These are phyloP conservation scores for Drosophila lowei DNA, from an alignment of 1,140 invertebrate species.

Conservation along the genomic window DNA sequence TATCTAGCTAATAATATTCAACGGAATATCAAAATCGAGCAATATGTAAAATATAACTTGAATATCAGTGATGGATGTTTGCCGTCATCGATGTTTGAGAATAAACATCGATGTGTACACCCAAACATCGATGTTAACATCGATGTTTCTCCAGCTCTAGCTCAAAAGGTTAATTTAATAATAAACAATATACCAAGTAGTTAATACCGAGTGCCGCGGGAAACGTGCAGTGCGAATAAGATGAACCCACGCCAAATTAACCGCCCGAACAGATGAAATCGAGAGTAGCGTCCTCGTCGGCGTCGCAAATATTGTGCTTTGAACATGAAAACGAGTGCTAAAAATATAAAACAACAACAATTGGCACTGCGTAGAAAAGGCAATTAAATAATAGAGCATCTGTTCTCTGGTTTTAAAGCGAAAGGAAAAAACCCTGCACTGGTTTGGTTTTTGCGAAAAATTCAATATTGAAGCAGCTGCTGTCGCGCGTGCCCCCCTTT, in stretches of 20 bases:
- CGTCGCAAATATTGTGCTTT: slow-evolving; percentile 7
- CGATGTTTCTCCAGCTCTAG: too few relatives aligned
- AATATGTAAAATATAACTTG: too few relatives aligned
- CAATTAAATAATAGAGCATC: slow-evolving; percentile 35
- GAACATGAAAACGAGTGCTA: slow-evolving; percentile 32
- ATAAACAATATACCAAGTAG: slow-evolving; percentile 11
- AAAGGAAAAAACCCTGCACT: slow-evolving; percentile 4
- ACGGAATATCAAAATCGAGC: too few relatives aligned
- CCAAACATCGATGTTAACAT: too few relatives aligned
- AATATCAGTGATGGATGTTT: too few relatives aligned
- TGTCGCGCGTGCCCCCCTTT: slow-evolving; percentile 17
- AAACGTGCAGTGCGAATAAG: background rate
- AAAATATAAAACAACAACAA: slow-evolving; percentile 33
- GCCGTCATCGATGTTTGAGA: too few relatives aligned
- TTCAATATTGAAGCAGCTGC: slow-evolving; percentile 49
- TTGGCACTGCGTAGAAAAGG: slow-evolving; percentile 56
- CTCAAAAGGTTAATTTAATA: background rate
- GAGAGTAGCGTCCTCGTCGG: slow-evolving; percentile 12
- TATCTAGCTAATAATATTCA: too few relatives aligned
- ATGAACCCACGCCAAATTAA: background rate
- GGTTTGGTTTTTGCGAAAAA: slow-evolving; percentile 46
- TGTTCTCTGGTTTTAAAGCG: slow-evolving; percentile 5
- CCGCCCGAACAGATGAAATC: slow-evolving; percentile 10
- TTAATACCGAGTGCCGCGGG: slow-evolving; percentile 7
- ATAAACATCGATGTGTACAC: too few relatives aligned